Percentiles rank a stretch among this genome's conserved stretches.
Evolutionary conservation across 1,140 invertebrate genomes (phyloP).

Genomic region (Xylocopa sonorina): DNA sequence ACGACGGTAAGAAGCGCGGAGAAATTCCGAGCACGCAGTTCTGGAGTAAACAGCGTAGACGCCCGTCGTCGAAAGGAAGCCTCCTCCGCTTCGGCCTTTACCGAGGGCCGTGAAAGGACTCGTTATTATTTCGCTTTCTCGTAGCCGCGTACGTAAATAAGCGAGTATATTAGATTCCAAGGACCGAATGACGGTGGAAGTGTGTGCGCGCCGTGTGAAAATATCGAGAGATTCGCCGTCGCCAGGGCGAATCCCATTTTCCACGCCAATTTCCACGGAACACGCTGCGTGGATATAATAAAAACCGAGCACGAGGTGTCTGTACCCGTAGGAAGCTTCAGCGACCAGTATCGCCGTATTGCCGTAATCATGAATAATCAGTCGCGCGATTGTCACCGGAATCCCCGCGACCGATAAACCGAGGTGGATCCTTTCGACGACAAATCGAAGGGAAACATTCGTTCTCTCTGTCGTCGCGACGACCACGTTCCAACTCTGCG

Average conservation of each 20-base stretch:
- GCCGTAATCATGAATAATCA: background rate
- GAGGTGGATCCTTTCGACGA: too few relatives aligned
- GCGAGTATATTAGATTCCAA: constrained; percentile 48
- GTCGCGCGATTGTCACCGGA: background rate
- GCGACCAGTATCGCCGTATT: too few relatives aligned
- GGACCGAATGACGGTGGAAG: background rate
- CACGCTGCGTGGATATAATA: background rate
- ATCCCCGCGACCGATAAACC: too few relatives aligned
- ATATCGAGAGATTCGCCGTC: background rate
- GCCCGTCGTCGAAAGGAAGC: constrained; percentile 32
- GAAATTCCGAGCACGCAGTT: constrained; percentile 67
- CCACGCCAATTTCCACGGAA: background rate
- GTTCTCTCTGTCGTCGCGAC: background rate
- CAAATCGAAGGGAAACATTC: too few relatives aligned
- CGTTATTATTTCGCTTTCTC: constrained; percentile 56
- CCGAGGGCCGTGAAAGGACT: constrained; percentile 41
- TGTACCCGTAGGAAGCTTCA: too few relatives aligned
- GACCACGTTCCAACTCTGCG: background rate
- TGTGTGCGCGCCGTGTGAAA: background rate
- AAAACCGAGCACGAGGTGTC: background rate
- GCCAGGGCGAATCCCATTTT: constrained; percentile 4
- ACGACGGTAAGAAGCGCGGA: background rate
- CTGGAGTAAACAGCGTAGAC: constrained; percentile 65
- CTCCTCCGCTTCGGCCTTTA: constrained; percentile 4
- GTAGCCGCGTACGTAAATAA: constrained; percentile 46